Base-by-base conservation (phyloP, 2,797 vertebrate genomes). In the Petrocephalus sullivani region DNA sequence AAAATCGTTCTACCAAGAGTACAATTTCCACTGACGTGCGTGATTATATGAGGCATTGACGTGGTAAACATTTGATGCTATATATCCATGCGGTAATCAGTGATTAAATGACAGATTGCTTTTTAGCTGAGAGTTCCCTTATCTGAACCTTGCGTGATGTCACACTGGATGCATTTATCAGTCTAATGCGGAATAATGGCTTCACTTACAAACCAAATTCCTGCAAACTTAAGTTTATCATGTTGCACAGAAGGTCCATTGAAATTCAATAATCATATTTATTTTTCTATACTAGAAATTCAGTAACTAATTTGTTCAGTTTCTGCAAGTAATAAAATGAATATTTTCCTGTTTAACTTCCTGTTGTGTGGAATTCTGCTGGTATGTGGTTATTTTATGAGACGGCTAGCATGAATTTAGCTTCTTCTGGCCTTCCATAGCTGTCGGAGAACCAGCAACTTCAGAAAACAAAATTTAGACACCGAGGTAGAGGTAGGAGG, bases 21-120 rank as follows among this genome's bases (percentile, higher is more conserved):
- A 87, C 67, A 90, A 89, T 87, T 83, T 85, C 75, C 67, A 82
- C 89, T 87, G 61, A 90, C 28, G 86, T 37, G 1, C 87, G 67
- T 46, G 41, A 7, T 46, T 46, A 41, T 56, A 56, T 7, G 71
- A 78, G 6, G 37, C 37, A 46, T 6, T n/a, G 12, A 75, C 16
- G 67, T 78, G 71, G 0, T 78, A 6, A 85, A 87, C 46, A 90
- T 88, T 85, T 85, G n/a, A 61, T 89, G 91, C 88, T 87, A 64
- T 89, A 90, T 83, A 90, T 54, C 33, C 85, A 78, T 46, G 37
- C 37, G 16, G 71, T 46, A 78, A 78, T 46, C 71, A n/a, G 16
- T 78, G 71, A 78, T 78, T 78, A 78, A 78, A 78, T 46, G 2
- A 78, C 33, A n/a, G 41, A 19, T 78, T 46, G 71, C 71, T 78